These are phyloP conservation scores for Apis florea DNA, from an alignment of 1,140 invertebrate species.

Conservation along the genomic window DNA sequence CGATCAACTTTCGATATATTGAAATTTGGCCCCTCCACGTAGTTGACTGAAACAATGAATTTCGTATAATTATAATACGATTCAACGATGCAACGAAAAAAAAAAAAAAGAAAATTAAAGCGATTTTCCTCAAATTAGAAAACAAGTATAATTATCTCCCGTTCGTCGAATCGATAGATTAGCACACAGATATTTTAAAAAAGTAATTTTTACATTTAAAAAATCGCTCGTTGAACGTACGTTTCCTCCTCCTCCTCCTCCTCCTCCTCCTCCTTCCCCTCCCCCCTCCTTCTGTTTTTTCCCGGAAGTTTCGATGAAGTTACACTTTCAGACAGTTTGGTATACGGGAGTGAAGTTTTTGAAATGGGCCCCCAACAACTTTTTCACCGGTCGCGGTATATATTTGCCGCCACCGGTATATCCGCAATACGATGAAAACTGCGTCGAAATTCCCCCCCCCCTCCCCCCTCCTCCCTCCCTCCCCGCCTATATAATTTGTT, in stretches of 20 bases:
- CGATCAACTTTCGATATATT: conserved; percentile 91
- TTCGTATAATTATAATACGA: background rate
- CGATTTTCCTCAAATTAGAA: too few relatives aligned
- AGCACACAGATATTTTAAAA: conserved; percentile 34
- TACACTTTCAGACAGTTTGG: conserved; percentile 55
- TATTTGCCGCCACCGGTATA: conserved; percentile 28
- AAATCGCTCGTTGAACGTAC: conserved; percentile 35
- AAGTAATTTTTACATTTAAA: conserved; percentile 16
- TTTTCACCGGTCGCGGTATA: conserved; percentile 47
- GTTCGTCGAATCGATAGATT: background rate
- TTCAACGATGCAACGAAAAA: background rate
- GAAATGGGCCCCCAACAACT: conserved; percentile 49
- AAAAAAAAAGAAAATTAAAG: background rate
- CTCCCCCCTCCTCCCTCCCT: too few relatives aligned
- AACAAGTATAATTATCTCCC: background rate
- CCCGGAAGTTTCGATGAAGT: conserved; percentile 50
- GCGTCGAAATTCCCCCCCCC: conserved; percentile 39
- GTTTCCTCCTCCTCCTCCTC: background rate
- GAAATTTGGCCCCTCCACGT: conserved; percentile 87
- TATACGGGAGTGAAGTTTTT: conserved; percentile 45
- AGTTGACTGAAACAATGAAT: conserved; percentile 80
- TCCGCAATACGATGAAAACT: conserved; percentile 50
- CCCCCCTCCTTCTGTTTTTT: conserved; percentile 32
- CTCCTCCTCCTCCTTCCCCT: too few relatives aligned
- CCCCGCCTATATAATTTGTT: conserved; percentile 29